Percentiles rank a stretch among this genome's conserved stretches.
Conservation (phyloP, 2,113 vertebrate species). For the Lethenteron camtschaticum region DNA sequence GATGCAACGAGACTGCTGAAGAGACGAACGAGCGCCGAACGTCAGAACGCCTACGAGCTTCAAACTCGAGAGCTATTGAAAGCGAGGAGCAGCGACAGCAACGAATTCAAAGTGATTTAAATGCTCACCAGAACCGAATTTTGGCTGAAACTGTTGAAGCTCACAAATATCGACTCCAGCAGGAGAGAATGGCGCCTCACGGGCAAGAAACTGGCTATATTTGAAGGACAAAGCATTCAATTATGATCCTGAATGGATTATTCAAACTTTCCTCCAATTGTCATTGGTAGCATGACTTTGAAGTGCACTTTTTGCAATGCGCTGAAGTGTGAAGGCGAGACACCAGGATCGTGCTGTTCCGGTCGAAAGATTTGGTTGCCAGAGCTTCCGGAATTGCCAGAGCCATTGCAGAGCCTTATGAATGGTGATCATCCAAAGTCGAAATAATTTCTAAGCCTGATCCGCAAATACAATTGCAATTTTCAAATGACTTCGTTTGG, state of each 20-base stretch:
- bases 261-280: neutral
- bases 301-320: neutral
- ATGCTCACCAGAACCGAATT: no score
- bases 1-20: no score
- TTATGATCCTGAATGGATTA: slow-evolving; percentile 1
- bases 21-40: no score
- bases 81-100: no score
- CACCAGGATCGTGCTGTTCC: neutral
- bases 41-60: no score
- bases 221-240: neutral
- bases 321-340: neutral
- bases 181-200: no score
- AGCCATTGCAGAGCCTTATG: neutral
- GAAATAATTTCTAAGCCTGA: neutral
- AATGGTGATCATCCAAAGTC: neutral
- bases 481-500: neutral
- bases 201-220: no score
- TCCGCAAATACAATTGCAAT: neutral
- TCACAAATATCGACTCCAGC: no score
- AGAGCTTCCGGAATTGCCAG: neutral
- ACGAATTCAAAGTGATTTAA: no score
- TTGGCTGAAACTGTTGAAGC: no score
- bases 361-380: neutral
- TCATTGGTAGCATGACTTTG: neutral
- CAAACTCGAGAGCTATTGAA: no score